Evolutionary conservation across 2,113 vertebrate genomes (phyloP).

Genomic region (Cyprinodon tularosa): DNA sequence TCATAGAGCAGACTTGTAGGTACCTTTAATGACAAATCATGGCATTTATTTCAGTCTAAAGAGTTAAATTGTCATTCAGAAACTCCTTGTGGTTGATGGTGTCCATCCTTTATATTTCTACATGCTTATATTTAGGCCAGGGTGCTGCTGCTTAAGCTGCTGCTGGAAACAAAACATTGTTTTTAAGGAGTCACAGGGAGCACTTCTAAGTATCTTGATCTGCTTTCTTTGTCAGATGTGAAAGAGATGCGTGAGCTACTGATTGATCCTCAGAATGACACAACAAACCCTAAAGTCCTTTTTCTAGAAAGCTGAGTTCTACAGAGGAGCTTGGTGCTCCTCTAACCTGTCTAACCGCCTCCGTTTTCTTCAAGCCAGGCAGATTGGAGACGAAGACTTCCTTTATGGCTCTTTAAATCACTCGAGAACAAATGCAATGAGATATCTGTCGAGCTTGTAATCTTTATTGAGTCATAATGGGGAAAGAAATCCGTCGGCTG

Average conservation of each 20-base stretch:
- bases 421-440: constrained; percentile 21
- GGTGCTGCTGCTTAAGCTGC: not conserved
- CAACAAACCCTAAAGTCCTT: constrained; percentile 12
- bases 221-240: not conserved
- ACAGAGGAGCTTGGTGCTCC: not conserved
- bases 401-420: constrained; percentile 6
- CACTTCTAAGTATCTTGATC: not conserved
- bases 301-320: constrained; percentile 17
- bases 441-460: constrained; percentile 36
- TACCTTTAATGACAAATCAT: not conserved
- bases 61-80: not conserved
- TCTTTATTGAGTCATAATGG: constrained; percentile 50
- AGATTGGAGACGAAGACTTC: not conserved
- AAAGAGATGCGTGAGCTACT: constrained; percentile 5
- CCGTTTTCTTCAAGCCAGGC: too few species aligned
- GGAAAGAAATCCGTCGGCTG: constrained; percentile 32
- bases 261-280: constrained; percentile 27
- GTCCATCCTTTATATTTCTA: not conserved
- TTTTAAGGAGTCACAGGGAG: too few species aligned
- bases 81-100: not conserved
- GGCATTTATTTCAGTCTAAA: not conserved
- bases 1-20: not conserved
- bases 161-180: not conserved
- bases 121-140: too few species aligned
- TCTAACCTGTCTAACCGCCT: too few species aligned